Evolutionary conservation across 2,113 vertebrate genomes (phyloP).

Genomic region (Heptranchias perlo): DNA sequence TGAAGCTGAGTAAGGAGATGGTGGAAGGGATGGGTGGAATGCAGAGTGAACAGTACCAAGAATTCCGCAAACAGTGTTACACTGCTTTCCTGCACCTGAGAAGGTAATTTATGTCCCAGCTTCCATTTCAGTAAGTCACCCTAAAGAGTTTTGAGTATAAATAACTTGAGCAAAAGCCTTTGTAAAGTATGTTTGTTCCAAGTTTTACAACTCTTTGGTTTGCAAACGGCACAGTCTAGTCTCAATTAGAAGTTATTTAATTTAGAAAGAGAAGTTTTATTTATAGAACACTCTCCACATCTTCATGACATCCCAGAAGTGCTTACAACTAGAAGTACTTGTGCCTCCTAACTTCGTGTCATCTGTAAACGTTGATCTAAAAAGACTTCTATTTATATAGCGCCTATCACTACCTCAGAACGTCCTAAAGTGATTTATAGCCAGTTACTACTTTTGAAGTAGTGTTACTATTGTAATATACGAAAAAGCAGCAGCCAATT

Average conservation of each 20-base stretch:
- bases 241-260: background rate
- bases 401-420: background rate
- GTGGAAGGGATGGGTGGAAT: constrained; percentile 98
- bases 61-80: constrained; percentile 97
- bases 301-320: background rate
- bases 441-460: background rate
- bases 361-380: no score
- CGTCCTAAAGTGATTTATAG: background rate
- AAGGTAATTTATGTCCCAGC: constrained; percentile 58
- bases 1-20: constrained; percentile 99
- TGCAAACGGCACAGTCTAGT: background rate
- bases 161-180: background rate
- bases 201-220: background rate
- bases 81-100: constrained; percentile 93
- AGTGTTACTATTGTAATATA: background rate
- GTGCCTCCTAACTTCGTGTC: no score
- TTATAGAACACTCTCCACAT: background rate
- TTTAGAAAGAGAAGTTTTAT: background rate
- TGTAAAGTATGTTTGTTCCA: background rate
- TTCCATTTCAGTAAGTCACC: background rate
- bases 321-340: background rate
- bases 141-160: background rate
- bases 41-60: constrained; percentile 97
- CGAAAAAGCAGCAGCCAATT: background rate
- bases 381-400: no score